phyloP scores from a whole-genome alignment of 2,797 vertebrate species.

The Myotis planiceps region DNA sequence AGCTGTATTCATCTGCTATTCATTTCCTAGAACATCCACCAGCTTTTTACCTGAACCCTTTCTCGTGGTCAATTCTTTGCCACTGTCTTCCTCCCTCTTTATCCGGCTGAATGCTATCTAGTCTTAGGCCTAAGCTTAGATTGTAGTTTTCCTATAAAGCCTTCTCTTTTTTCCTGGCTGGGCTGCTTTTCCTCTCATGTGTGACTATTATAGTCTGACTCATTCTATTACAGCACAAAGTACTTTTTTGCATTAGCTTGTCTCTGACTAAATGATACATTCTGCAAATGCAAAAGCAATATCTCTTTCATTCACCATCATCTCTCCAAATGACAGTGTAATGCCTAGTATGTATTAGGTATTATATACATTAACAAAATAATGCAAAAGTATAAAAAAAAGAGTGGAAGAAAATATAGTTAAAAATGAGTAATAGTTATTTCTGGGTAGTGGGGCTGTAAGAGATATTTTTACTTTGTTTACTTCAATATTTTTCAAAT shows the following conservation, averaged over 20 bases:
- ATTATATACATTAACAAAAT: background rate
- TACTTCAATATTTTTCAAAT: background rate
- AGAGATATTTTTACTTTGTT: background rate
- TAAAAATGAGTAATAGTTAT: background rate
- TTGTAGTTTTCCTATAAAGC: background rate
- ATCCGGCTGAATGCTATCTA: background rate
- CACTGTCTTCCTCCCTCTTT: background rate
- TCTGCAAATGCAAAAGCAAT: background rate
- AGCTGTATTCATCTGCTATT: background rate
- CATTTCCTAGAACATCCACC: background rate
- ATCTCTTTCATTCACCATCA: background rate
- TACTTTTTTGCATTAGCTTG: background rate
- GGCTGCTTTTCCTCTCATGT: too few species aligned
- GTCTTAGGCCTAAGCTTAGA: background rate
- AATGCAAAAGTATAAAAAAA: background rate
- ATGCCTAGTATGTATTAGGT: background rate
- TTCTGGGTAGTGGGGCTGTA: background rate
- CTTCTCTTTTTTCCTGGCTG: background rate
- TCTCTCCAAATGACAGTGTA: background rate
- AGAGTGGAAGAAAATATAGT: background rate
- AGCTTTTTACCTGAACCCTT: background rate
- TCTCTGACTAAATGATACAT: background rate
- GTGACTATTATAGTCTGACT: background rate
- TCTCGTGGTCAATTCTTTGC: background rate
- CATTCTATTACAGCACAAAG: background rate